Evolutionary conservation across 53 echinoderm and acorn worm species (phyloP), one percentile per base, ranked within the genome.

Genomic region (Antedon mediterranea): DNA sequence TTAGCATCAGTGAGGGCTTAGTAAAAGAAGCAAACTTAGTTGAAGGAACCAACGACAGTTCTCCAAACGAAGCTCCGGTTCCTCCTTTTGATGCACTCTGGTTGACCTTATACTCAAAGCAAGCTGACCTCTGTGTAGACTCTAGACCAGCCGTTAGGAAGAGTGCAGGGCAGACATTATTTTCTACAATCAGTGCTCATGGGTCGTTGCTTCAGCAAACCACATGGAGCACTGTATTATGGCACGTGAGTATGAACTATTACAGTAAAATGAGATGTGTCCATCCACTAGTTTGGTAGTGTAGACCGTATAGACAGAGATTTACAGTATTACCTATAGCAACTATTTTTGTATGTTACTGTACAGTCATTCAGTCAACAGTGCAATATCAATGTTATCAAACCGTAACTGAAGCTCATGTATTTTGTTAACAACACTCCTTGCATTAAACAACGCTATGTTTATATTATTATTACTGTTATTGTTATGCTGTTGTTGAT

Each of bases 21-120:
- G 85, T 84, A 31, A 92, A 89, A 74, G 97, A 95, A 43, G 75
- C 91, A 20, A 76, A 77, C 31, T 81, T 82, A 32, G 80, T 81
- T 4, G 78, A 81, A 43, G 78, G 79, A 4, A 72, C 43, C 18
- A 82, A 82, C 4, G 83, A 83, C n/a, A 87, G 89, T 29, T 77
- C 33, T 76, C 28, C 34, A 28, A 76, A 83, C 14, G 89, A 89
- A 81, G 87, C 89, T 32, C 97, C 91, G 31, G 89, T 95, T 42
- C 97, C 97, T 34, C 91, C 97, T 31, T 95, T 91, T 82, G 97
- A 95, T 85, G 97, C 91, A 20, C 86, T 95, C 0, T 95, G 97
- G 97, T 77, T 95, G 72, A 91, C 89, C 30, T 77, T 95, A 43
- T 95, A 95, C 83, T 91, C 97, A 32, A 79, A 85, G 88, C 85